These are phyloP conservation scores for Apotomis capreana DNA, from an alignment of 2,888 invertebrate genomes.

Conservation along the genomic window DNA sequence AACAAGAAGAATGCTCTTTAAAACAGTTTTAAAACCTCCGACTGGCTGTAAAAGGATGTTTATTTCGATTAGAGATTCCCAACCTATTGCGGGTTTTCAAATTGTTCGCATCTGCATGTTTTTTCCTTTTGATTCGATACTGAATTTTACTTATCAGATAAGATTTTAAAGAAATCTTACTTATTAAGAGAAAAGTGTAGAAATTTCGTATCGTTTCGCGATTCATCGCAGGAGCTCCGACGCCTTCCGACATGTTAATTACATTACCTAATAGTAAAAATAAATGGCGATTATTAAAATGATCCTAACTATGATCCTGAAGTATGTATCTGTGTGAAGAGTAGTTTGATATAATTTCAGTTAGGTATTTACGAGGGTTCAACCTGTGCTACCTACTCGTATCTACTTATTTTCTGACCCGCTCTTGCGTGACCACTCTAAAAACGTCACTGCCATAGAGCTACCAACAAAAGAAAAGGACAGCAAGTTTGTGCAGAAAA, in stretches of 20 bases:
- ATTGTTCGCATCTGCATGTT: background rate
- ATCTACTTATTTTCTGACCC: background rate
- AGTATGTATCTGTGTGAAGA: too few relatives aligned
- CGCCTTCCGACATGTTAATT: too few relatives aligned
- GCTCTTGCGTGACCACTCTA: slow-evolving; percentile 14
- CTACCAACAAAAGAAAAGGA: background rate
- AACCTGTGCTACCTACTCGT: background rate
- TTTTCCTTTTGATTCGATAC: background rate
- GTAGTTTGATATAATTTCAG: background rate
- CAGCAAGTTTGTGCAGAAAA: background rate
- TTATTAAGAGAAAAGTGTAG: too few relatives aligned
- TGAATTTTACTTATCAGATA: too few relatives aligned
- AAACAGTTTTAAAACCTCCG: slow-evolving; percentile 1
- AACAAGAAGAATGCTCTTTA: slow-evolving; percentile 8
- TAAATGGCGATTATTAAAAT: too few relatives aligned
- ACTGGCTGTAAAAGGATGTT: background rate
- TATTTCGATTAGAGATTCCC: slow-evolving; percentile 13
- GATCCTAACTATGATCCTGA: too few relatives aligned
- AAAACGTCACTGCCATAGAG: slow-evolving; percentile 18
- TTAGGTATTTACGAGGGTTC: background rate
- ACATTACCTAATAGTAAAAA: too few relatives aligned
- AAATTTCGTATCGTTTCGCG: too few relatives aligned
- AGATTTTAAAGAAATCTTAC: too few relatives aligned
- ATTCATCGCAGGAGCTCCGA: too few relatives aligned
- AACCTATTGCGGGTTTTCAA: background rate